phyloP scores from a whole-genome alignment of 2,888 invertebrate genomes.

The Caenorhabditis sulstoni region DNA sequence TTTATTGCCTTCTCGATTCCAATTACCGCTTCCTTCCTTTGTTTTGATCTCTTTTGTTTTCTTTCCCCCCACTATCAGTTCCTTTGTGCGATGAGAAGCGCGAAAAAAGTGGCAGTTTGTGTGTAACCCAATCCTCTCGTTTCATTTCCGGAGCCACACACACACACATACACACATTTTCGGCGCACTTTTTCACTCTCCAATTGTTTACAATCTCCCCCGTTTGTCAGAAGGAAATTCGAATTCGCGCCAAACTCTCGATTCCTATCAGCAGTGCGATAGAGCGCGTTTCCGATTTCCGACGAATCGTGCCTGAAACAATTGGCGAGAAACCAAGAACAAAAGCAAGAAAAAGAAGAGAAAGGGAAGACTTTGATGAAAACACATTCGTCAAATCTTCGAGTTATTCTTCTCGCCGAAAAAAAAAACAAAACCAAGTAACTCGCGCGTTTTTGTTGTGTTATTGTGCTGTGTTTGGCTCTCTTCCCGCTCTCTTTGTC shows the following conservation, averaged over 20 bases:
- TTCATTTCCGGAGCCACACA: slow-evolving; percentile 41
- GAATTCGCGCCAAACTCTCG: neutral
- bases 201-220: slow-evolving; percentile 48
- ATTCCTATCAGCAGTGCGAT: no score
- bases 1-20: slow-evolving; percentile 37
- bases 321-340: neutral
- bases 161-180: no score
- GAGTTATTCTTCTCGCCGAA: slow-evolving; percentile 27
- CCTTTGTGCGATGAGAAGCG: neutral
- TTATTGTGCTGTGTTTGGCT: slow-evolving; percentile 40
- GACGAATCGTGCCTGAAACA: no score
- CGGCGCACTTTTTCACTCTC: slow-evolving; percentile 3
- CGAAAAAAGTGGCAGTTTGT: neutral
- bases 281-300: no score
- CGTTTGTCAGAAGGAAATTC: neutral
- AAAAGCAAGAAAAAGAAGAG: neutral
- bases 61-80: slow-evolving; percentile 11
- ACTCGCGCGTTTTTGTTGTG: no score
- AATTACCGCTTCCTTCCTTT: slow-evolving; percentile 33
- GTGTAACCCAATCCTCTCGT: slow-evolving; percentile 35
- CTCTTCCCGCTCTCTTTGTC: neutral
- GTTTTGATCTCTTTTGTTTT: slow-evolving; percentile 31
- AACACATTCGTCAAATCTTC: slow-evolving; percentile 41
- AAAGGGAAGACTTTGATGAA: slow-evolving; percentile 17
- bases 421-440: slow-evolving; percentile 2